Evolutionary conservation across 2,113 vertebrate species (phyloP), one percentile per base, ranked within the genome.

Genomic region (Crotophaga sulcirostris): DNA sequence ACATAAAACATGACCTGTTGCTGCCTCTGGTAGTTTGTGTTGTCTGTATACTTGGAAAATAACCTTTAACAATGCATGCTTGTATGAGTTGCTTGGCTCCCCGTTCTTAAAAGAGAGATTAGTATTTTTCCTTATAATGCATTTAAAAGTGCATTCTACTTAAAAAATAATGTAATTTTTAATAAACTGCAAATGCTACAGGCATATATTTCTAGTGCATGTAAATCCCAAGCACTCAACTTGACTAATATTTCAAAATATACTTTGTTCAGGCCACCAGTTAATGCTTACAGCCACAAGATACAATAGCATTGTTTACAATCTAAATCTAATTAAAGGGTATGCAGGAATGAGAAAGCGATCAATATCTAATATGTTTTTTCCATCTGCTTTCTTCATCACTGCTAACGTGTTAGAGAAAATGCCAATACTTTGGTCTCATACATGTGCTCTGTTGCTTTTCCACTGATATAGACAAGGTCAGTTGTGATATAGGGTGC

Each of bases 311-410:
- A 87, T 98, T 98, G 98, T 98, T 98, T 99, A 98, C 97, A 97
- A 97, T 98, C 98, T 98, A 98, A 98, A 98, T 98, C 98, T 98
- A 98, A 99, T 99, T 98, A 99, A 98, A 97, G 97, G 78, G 29
- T 96, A 96, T 96, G 96, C 96, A 97, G 88, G 88, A 80, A 97
- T 97, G 87, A 95, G 97, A 93, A 95, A 90, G 49, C 70, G 97
- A 98, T 99, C 99, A 94, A 99, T 99, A 98, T 81, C 66, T 98
- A 98, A 98, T 99, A 98, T 97, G 96, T 91, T 98, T 97, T 97
- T 97, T 94, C 94, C 98, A 98, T 98, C 97, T 98, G 97, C 98
- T 98, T 98, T 97, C 94, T 97, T 98, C 98, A 96, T 93, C 96
- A 83, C 94, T 97, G 90, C 95, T 97, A 96, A 89, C 92, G 94